A percentile compares a stretch with the other conserved stretches of the same genome.
phyloP scores from a whole-genome alignment of 35 echinoderm and acorn worm genomes.

The Anneissia japonica region DNA sequence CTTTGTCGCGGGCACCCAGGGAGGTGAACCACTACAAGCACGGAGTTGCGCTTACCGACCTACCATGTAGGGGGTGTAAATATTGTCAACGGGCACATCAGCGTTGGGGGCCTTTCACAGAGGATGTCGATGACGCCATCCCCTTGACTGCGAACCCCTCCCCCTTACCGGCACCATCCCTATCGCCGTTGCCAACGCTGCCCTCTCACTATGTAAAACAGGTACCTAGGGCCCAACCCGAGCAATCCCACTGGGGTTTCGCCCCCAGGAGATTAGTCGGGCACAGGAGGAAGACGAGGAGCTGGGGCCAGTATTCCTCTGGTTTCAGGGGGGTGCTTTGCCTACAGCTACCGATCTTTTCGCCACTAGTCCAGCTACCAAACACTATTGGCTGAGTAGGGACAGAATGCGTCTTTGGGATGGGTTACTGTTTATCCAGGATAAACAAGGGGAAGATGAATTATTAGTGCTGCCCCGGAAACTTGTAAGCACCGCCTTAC shows the following conservation, averaged over 20 bases:
- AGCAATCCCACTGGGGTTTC: neutral
- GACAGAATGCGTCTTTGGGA: slow-evolving; percentile 6
- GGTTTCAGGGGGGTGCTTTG: neutral
- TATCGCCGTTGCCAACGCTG: too few species aligned
- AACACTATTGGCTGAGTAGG: slow-evolving; percentile 36
- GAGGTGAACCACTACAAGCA: neutral
- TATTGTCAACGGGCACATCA: slow-evolving; percentile 36
- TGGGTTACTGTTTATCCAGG: slow-evolving; percentile 6
- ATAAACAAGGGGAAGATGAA: slow-evolving; percentile 1
- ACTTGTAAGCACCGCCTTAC: neutral
- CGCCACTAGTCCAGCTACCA: neutral
- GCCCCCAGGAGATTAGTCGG: neutral
- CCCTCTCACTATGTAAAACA: neutral
- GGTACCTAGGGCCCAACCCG: too few species aligned
- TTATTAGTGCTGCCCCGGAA: neutral
- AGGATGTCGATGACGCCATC: slow-evolving; percentile 33
- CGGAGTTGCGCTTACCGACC: neutral
- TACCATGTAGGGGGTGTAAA: slow-evolving; percentile 40
- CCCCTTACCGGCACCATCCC: neutral
- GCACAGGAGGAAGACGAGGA: slow-evolving; percentile 16
- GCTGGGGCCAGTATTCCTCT: neutral
- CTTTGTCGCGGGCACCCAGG: too few species aligned
- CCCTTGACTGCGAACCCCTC: neutral
- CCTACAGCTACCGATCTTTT: neutral
- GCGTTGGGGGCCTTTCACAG: slow-evolving; percentile 22